phyloP scores from a whole-genome alignment of 2,888 invertebrate genomes.

The Caenorhabditis becei region DNA sequence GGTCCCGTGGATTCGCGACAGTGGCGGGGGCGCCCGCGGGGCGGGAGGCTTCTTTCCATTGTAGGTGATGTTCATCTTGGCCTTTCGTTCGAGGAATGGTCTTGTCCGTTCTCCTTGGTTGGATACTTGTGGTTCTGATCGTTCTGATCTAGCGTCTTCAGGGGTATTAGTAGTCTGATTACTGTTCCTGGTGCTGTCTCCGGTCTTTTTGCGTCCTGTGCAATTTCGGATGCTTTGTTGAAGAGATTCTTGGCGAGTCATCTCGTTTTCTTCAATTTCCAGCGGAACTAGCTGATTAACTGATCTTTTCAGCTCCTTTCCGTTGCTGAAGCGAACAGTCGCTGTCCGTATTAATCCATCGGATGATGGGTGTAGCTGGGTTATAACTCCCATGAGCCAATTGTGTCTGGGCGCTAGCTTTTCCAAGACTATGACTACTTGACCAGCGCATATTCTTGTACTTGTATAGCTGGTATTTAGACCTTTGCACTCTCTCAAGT shows the following conservation, averaged over 20 bases:
- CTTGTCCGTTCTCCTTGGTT: not conserved
- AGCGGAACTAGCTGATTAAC: constrained; percentile 1
- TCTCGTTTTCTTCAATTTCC: not conserved
- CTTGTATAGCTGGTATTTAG: not conserved
- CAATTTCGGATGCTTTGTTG: too few species aligned
- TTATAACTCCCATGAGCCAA: not conserved
- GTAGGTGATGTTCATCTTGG: not conserved
- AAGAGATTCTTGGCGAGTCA: not conserved
- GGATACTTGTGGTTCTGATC: too few species aligned
- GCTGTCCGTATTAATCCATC: not conserved
- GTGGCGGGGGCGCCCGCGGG: not conserved
- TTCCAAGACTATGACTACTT: not conserved
- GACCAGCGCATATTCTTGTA: not conserved
- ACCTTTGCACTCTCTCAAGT: not conserved
- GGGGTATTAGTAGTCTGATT: not conserved
- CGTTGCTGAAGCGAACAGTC: not conserved
- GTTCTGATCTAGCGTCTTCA: not conserved
- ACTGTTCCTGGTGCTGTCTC: constrained; percentile 11
- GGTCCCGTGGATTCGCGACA: not conserved
- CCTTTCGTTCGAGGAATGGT: not conserved
- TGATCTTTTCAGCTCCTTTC: not conserved
- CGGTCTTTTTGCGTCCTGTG: too few species aligned
- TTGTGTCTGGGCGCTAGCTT: not conserved
- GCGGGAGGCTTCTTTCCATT: not conserved
- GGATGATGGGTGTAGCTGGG: not conserved